phyloP scores from a whole-genome alignment of 2,113 vertebrate genomes.

The Scopus umbretta region DNA sequence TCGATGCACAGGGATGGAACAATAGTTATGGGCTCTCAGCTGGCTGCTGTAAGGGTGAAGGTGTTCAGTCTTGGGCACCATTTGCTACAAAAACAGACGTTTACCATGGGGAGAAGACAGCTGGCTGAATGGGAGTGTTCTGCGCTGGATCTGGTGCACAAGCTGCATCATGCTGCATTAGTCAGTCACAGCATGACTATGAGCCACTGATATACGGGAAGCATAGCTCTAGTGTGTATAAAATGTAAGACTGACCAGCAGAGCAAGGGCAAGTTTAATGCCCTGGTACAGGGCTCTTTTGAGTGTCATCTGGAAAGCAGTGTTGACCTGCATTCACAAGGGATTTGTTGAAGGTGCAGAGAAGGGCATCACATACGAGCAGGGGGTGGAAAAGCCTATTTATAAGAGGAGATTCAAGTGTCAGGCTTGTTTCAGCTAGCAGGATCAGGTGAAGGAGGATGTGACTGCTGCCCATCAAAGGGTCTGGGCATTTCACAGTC shows the following conservation, averaged over 20 bases:
- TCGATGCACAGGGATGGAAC: neutral
- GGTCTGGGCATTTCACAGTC: neutral
- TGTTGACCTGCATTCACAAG: neutral
- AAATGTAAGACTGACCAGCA: neutral
- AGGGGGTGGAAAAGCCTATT: neutral
- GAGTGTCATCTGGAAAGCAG: neutral
- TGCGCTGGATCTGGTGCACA: neutral
- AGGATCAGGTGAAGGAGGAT: neutral
- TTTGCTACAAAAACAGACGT: neutral
- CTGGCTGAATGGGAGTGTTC: neutral
- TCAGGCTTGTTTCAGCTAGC: neutral
- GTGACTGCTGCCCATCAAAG: neutral
- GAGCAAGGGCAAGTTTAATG: neutral
- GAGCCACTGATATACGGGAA: accelerated
- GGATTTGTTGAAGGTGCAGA: neutral
- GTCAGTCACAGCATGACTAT: neutral
- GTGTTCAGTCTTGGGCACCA: neutral
- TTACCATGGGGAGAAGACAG: neutral
- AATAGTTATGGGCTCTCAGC: neutral
- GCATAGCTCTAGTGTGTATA: accelerated
- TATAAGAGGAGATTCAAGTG: neutral
- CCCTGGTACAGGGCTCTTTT: neutral
- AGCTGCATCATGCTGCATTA: neutral
- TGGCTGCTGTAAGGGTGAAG: neutral
- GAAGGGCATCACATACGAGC: neutral